Evolutionary conservation across 2,888 invertebrate genomes (phyloP), one percentile per base, ranked within the genome.

Genomic region (Tolmerus cingulatus): DNA sequence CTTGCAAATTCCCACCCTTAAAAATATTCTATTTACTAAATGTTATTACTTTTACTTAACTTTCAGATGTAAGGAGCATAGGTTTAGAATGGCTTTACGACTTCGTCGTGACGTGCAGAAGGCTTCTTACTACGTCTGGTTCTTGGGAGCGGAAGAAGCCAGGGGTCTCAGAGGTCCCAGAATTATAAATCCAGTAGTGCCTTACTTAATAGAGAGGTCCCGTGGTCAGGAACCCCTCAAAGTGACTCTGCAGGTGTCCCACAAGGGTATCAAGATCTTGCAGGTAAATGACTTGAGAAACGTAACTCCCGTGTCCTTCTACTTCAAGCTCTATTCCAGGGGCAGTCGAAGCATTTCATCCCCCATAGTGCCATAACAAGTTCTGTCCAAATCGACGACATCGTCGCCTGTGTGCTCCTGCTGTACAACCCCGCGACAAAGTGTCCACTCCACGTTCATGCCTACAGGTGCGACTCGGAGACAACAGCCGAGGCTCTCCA

Each of bases 81-180:
- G 16, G 7, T 43, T 16, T 34, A 94, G 93, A 91, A 96, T 96
- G 96, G 96, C 96, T 92, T 93, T 96, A 91, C 95, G 96, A 93
- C 92, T 96, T 90, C 95, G 96, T 92, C 97, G 97, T 93, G 97
- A 97, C 92, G 96, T 97, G 90, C 97, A 97, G 93, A 97, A 97
- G 92, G 97, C 97, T 88, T 97, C 97, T 55, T 97, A 97, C 93
- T 97, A 97, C 93, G 97, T 97, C 89, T 97, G 97, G 96, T 97
- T 98, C 94, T 95, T 99, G 91, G 99, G 99, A 30, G 98, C 98
- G 90, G 97, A 98, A 93, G 98, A 99, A 93, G 97, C 97, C 87
- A 96, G 97, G 90, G 98, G 97, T 0, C 93, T 98, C 37, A 93
- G 97, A 0, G 98, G 98, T 43, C 95, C 96, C 90, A 96, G 97